A percentile compares a stretch with the other conserved stretches of the same genome.
Evolutionary conservation across 2,888 invertebrate genomes (phyloP).

Genomic region (Pyrgus malvae): DNA sequence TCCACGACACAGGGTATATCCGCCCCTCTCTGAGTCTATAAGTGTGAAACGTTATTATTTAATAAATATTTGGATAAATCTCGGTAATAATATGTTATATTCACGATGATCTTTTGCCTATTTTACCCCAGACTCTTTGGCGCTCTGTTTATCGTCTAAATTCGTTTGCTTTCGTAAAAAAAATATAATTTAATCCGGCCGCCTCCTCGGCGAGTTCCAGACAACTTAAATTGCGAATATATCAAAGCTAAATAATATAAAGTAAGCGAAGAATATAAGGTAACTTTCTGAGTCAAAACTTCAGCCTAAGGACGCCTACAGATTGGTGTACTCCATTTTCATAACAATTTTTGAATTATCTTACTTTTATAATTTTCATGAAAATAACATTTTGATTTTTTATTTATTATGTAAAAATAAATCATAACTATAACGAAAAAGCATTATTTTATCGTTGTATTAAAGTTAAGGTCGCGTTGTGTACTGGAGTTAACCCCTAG

Average conservation of each 20-base stretch:
- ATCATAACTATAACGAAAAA: too few relatives aligned
- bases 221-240: slow-evolving; percentile 79
- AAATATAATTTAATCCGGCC: slow-evolving; percentile 34
- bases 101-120: neutral
- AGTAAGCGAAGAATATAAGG: slow-evolving; percentile 70
- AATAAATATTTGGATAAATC: neutral
- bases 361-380: too few relatives aligned
- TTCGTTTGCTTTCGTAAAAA: slow-evolving; percentile 49
- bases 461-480: too few relatives aligned
- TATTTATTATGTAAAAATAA: too few relatives aligned
- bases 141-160: slow-evolving; percentile 54
- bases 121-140: slow-evolving; percentile 7
- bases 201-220: slow-evolving; percentile 67
- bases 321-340: slow-evolving; percentile 24
- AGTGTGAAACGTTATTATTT: too few relatives aligned
- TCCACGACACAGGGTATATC: too few relatives aligned
- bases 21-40: too few relatives aligned
- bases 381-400: too few relatives aligned
- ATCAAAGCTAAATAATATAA: slow-evolving; percentile 78
- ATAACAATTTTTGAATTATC: too few relatives aligned
- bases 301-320: slow-evolving; percentile 43
- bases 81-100: neutral
- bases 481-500: too few relatives aligned
- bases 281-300: slow-evolving; percentile 57
- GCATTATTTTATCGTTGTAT: too few relatives aligned